Percentiles rank a stretch among this genome's conserved stretches.
Conservation (phyloP, 2,797 vertebrate species). For the Petrocephalus sullivani region DNA sequence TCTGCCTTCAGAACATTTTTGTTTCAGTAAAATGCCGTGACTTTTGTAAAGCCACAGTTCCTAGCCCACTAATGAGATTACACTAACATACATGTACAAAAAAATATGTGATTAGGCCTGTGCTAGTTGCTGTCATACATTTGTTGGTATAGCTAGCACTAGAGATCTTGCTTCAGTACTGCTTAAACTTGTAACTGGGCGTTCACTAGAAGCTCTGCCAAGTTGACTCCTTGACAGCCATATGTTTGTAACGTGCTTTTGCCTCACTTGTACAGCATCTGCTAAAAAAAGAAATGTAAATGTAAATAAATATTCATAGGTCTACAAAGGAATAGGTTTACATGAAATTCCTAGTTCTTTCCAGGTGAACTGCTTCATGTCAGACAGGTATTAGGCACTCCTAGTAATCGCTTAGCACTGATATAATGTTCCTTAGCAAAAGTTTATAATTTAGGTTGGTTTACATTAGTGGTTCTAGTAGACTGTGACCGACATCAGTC, state of each 20-base stretch:
- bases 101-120: neutral
- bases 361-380: neutral
- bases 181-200: no score
- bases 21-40: no score
- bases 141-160: neutral
- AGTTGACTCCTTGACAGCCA: neutral
- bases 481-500: neutral
- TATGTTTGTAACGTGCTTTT: neutral
- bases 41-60: neutral
- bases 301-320: neutral
- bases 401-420: neutral
- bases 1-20: no score
- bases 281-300: neutral
- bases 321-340: neutral
- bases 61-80: neutral
- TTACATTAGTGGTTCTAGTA: neutral
- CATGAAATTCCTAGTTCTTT: neutral
- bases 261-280: neutral
- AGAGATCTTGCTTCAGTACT: no score
- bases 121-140: neutral
- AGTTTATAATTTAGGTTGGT: neutral
- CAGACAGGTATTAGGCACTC: neutral
- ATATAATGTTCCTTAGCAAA: neutral
- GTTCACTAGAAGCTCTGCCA: no score
- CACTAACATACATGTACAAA: neutral